These are phyloP conservation scores for Epinephelus lanceolatus DNA, from an alignment of 2,113 vertebrate species.

Conservation along the genomic window DNA sequence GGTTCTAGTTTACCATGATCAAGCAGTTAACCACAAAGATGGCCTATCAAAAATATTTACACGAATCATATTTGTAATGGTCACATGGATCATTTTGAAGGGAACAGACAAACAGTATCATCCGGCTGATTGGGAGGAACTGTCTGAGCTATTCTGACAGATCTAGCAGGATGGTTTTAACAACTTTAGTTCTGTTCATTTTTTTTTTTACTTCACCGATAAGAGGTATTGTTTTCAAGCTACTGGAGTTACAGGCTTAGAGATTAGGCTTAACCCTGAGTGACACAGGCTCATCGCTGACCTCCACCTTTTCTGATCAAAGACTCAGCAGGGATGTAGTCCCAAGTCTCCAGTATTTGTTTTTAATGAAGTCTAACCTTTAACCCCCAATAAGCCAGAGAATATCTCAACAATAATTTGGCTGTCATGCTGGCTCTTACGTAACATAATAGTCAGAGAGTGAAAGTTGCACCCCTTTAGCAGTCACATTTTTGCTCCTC, in stretches of 20 bases:
- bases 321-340: conserved; percentile 64
- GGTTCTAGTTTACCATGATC: not conserved
- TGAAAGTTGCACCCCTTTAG: conserved; percentile 1
- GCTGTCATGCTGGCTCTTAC: not conserved
- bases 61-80: not conserved
- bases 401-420: conserved; percentile 26
- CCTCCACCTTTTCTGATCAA: conserved; percentile 64
- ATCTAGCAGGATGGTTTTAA: not conserved
- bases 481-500: not conserved
- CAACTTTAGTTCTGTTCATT: not conserved
- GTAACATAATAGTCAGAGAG: conserved; percentile 5
- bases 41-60: not conserved
- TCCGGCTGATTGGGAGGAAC: not conserved
- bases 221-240: conserved; percentile 38
- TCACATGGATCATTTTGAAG: not conserved
- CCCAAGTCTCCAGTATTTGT: conserved; percentile 53
- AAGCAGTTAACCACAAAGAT: not conserved
- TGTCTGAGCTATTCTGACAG: not conserved
- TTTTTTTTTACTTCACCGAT: conserved; percentile 20
- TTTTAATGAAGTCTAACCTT: conserved; percentile 75
- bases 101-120: not conserved
- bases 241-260: conserved; percentile 19
- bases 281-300: conserved; percentile 60
- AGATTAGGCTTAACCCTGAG: conserved; percentile 63
- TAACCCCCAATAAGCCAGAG: conserved; percentile 31